Base-by-base conservation (phyloP, 2,797 vertebrate genomes). In the Pantherophis alleghaniensis region DNA sequence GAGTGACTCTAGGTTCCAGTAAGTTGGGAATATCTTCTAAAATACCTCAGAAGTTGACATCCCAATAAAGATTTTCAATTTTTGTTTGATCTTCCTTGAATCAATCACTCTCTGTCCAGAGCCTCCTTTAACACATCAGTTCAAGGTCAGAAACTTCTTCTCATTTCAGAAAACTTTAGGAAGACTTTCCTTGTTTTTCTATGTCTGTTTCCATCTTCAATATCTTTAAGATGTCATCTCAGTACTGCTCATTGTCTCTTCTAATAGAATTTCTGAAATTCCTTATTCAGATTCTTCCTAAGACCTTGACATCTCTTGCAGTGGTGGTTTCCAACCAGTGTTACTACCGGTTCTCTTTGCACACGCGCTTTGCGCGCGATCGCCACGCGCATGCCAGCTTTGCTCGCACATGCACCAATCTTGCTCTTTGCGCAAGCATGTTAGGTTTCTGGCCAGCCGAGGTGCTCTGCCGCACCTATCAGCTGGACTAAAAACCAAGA, bases 401-500 rank as follows among this genome's bases (percentile, higher is more conserved):
- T 51, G 6, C 47, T 51, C 6, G 6, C 47, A 51, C 6, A 5
- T 5, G 47, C 6, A 0, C 6, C 47, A 51, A 51, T 51, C 47
- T 51, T 51, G 4, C 5, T 1, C 47, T 47, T 6, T 0, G 0
- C 5, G 4, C 5, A 47, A 47, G 47, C 5, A 0, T 47, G 47
- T 47, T 47, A 6, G 47, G 47, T 47, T 47, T 47, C 47, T 47
- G 47, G 47, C 47, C 47, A 47, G 47, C 47, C 1, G 47, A 47
- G 47, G 47, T 47, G 47, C 47, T 47, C 47, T 47, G 47, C 47
- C 5, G 47, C 47, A 47, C 47, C 4, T 47, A 47, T 47, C 47
- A 47, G 47, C 47, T 47, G 47, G 47, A 1, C 47, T 47, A 42
- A 42, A 42, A 42, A 42, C 3, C 42, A 42, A 42, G 42, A 42